Evolutionary conservation across 2,888 invertebrate genomes (phyloP), one percentile per base, ranked within the genome.

Genomic region (Anagyrus pseudococci): DNA sequence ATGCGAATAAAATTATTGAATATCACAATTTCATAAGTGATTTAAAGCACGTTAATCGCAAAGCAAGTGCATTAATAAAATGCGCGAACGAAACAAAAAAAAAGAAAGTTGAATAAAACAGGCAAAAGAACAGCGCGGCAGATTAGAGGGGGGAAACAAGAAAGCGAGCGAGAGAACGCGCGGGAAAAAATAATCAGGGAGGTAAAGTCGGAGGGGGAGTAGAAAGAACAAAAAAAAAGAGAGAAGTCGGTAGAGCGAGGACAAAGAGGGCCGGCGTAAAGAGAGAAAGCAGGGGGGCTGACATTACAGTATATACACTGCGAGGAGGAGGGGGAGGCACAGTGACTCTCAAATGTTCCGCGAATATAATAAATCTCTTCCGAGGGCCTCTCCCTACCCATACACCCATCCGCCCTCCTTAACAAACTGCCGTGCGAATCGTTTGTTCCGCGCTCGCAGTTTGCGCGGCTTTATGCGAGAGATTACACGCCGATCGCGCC

Each of bases 241-340:
- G 64, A 62, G 40, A 40, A 26, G n/a, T 10, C 4, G 7, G 20
- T 13, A 50, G 23, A 19, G 23, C 3, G 23, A 17, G 17, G 23
- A 17, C 6, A 13, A 33, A 17, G 13, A 26, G 19, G 29, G 17
- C 13, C 8, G 50, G 8, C 6, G 17, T 17, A 33, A 10, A 37
- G 37, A 15, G 15, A 8, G 54, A 64, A 50, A 60, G 26, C 50
- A 49, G 47, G 40, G 73, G 75, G 71, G 77, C 75, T 78, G 77
- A 77, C 77, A 78, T 76, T 74, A 77, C 77, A 75, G 76, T 80
- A 78, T 79, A 80, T 80, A n/a, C 78, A 78, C 76, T 73, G 73
- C 72, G 60, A n/a, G n/a, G n/a, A n/a, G n/a, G n/a, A n/a, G n/a
- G n/a, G n/a, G n/a, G n/a, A n/a, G 23, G 33, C 75, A n/a, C 77